A percentile compares a stretch with the other conserved stretches of the same genome.
Conservation (phyloP, 2,113 vertebrate species). For the Rhizomys pruinosus region DNA sequence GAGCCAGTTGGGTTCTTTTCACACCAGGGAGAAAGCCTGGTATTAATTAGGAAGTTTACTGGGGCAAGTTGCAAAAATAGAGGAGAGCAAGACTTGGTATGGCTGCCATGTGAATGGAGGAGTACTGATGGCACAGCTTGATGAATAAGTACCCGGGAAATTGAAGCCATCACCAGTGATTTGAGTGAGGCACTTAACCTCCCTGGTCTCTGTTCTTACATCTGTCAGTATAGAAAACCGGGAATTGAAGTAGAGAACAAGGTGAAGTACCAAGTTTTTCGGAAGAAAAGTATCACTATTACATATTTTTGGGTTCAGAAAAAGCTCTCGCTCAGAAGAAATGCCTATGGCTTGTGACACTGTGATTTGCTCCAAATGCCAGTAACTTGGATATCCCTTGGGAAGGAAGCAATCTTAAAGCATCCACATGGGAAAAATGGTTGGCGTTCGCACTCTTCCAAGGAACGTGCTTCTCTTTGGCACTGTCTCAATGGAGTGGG, state of each 20-base stretch:
- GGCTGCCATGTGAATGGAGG: not conserved
- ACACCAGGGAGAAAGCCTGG: not conserved
- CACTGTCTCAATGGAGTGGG: not conserved
- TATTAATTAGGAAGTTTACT: constrained; percentile 55
- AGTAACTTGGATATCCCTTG: not conserved
- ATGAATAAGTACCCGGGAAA: constrained; percentile 30
- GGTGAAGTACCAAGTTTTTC: not conserved
- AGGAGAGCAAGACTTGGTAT: not conserved
- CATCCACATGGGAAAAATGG: not conserved
- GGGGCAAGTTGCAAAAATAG: constrained; percentile 38
- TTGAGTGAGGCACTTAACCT: constrained; percentile 42
- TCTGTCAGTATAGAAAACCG: constrained; percentile 57
- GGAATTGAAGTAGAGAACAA: constrained; percentile 34
- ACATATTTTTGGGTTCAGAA: not conserved
- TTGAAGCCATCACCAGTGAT: constrained; percentile 26
- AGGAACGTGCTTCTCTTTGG: not conserved
- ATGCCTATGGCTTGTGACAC: not conserved
- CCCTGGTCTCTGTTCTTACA: constrained; percentile 29
- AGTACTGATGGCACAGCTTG: not conserved
- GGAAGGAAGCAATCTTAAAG: constrained; percentile 31
- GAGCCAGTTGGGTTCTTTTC: not conserved
- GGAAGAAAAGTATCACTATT: not conserved
- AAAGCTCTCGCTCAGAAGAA: constrained; percentile 26
- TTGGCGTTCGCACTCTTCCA: not conserved
- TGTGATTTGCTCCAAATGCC: not conserved